Evolutionary conservation across 2,888 invertebrate species (phyloP).

Genomic region (Tupiocoris notatus): DNA sequence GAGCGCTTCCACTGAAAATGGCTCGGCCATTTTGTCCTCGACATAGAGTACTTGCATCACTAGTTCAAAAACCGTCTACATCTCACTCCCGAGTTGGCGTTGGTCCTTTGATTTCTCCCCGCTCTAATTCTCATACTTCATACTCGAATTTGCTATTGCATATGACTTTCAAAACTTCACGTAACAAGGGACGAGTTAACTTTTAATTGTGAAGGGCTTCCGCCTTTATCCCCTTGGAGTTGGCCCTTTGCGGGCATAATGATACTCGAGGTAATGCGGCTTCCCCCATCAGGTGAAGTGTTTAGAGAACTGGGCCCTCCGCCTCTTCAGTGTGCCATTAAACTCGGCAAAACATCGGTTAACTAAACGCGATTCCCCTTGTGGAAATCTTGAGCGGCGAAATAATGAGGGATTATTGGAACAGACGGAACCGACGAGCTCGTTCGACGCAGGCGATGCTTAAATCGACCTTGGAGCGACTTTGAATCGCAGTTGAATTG

Average conservation of each 20-base stretch:
- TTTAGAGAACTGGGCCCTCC: neutral
- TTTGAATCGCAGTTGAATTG: too few relatives aligned
- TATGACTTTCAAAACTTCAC: neutral
- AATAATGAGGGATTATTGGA: neutral
- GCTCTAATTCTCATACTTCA: too few relatives aligned
- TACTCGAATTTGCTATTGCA: too few relatives aligned
- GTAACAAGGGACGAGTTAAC: neutral
- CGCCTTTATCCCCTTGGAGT: neutral
- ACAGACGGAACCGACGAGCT: too few relatives aligned
- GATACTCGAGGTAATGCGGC: conserved; percentile 24
- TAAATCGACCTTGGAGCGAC: too few relatives aligned
- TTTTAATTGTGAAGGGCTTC: conserved; percentile 12
- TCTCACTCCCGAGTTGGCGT: too few relatives aligned
- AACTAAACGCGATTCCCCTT: neutral
- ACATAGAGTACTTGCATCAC: too few relatives aligned
- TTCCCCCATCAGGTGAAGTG: neutral
- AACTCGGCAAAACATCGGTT: neutral
- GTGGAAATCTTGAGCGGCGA: neutral
- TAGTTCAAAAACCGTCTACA: too few relatives aligned
- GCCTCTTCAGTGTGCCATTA: neutral
- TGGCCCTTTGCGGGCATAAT: neutral
- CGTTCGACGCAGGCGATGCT: too few relatives aligned
- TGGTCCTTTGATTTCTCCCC: too few relatives aligned
- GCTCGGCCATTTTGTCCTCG: too few relatives aligned
- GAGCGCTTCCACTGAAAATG: too few relatives aligned